phyloP scores from a whole-genome alignment of 2,888 invertebrate genomes.

The Cacoxenus indagator region DNA sequence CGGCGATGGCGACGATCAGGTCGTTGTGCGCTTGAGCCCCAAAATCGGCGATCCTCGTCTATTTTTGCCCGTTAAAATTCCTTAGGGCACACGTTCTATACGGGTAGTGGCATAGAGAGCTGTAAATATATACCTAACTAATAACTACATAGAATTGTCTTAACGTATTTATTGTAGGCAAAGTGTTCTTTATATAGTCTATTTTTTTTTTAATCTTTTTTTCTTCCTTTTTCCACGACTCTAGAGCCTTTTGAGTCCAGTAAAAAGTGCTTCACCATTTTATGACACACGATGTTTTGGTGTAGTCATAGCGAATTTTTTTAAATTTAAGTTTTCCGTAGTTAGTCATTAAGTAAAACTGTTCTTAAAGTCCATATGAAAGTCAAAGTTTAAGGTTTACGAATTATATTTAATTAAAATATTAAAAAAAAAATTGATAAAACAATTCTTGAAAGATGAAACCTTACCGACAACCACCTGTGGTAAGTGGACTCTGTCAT shows the following conservation, averaged over 20 bases:
- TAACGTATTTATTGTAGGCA: slow-evolving; percentile 2
- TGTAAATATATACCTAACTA: not conserved
- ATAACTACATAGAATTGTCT: not conserved
- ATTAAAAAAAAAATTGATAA: not conserved
- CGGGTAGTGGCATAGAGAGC: not conserved
- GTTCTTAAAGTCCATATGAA: slow-evolving; percentile 3
- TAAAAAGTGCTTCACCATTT: not conserved
- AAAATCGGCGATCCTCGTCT: slow-evolving; percentile 85
- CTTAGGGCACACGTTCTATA: slow-evolving; percentile 71
- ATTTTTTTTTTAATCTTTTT: not conserved
- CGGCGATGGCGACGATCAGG: slow-evolving; percentile 81
- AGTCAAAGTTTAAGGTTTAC: slow-evolving; percentile 5
- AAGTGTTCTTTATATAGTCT: not conserved
- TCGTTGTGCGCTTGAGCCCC: slow-evolving; percentile 84
- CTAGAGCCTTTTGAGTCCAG: not conserved
- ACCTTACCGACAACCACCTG: not conserved
- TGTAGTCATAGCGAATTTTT: not conserved
- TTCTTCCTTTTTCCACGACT: not conserved
- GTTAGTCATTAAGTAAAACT: not conserved
- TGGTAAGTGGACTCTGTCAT: no score
- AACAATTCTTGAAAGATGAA: not conserved
- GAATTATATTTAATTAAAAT: not conserved
- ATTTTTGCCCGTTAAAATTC: slow-evolving; percentile 82
- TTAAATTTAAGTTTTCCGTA: not conserved
- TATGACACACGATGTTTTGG: not conserved